Base-by-base conservation (phyloP, 2,113 vertebrate genomes). In the Grammomys dolichurus region DNA sequence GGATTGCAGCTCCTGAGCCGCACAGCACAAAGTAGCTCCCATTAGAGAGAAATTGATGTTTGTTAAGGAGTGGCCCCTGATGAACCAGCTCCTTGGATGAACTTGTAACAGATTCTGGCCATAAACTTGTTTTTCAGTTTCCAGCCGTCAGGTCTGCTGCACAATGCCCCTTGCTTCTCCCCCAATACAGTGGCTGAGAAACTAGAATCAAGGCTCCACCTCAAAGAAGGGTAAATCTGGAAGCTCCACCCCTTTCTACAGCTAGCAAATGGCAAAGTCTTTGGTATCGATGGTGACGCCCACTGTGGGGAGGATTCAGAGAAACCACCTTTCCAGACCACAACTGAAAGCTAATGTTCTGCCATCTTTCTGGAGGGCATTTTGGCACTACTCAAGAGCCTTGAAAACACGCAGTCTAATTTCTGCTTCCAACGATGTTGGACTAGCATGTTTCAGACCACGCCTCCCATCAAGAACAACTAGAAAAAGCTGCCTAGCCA, bases 401-500 rank as follows among this genome's bases (percentile, higher is more conserved):
- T 78, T 73, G 60, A 90, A 85, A 63, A 28, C 40, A 73, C 1
- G 16, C 17, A 36, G 82, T 46, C 28, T 19, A 82, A 58, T 67
- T 67, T 90, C 13, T 63, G 31, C 46, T 95, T 77, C 75, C 56
- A 93, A 46, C 5, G 36, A 48, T 24, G 28, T 20, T 36, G 69
- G 19, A 40, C 54, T 54, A 51, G 31, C 72, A 89, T 75, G 24
- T 67, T 90, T 95, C 70, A 89, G 20, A 81, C n/a, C 40, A 96
- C n/a, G 3, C 14, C 7, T 73, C 7, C 60, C 51, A 67, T 82
- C 13, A 67, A 78, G 85, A 93, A 89, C 82, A 88, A 56, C 48
- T 60, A 33, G 94, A 87, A 56, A 85, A 77, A 92, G 28, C 67
- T 43, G 31, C 26, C 43, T 22, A n/a, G 46, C 48, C 67, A 56